These are phyloP conservation scores for Panagrolaimus sp. DNA, from an alignment of 1,140 invertebrate species.

Conservation along the genomic window DNA sequence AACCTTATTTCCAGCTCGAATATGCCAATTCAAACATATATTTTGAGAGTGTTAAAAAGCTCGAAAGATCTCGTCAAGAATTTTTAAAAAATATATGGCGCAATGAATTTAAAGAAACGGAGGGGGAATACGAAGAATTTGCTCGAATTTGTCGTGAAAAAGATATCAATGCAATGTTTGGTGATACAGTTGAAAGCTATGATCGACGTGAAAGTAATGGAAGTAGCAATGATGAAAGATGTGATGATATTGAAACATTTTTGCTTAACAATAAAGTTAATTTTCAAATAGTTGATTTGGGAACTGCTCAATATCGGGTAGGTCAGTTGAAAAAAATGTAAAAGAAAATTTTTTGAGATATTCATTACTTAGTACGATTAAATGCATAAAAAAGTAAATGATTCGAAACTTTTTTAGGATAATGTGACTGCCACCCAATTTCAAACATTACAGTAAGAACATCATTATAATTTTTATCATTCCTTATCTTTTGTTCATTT, in stretches of 20 bases:
- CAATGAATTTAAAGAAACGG: background rate
- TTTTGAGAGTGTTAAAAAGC: conserved; percentile 5
- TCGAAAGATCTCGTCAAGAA: conserved; percentile 14
- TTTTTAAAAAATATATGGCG: conserved; percentile 12
- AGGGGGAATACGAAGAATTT: background rate
- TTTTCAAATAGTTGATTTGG: conserved; percentile 78
- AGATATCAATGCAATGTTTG: background rate
- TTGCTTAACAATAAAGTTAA: background rate
- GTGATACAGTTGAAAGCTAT: background rate
- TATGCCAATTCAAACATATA: background rate
- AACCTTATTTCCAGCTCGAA: background rate
- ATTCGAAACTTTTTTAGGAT: background rate
- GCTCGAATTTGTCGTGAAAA: background rate
- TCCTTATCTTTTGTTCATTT: conserved; percentile 61
- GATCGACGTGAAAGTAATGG: background rate
- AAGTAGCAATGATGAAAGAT: background rate
- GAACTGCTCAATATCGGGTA: conserved; percentile 97
- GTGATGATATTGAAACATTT: background rate
- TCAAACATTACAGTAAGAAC: conserved; percentile 68
- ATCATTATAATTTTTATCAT: too few species aligned
- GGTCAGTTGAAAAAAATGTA: conserved; percentile 60
- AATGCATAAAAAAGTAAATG: conserved; percentile 11
- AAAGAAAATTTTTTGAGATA: background rate
- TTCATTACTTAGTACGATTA: too few species aligned
- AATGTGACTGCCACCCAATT: conserved; percentile 6